A percentile compares a stretch with the other conserved stretches of the same genome.
phyloP scores from a whole-genome alignment of 1,140 invertebrate genomes.

The Drosophila sturtevanti region DNA sequence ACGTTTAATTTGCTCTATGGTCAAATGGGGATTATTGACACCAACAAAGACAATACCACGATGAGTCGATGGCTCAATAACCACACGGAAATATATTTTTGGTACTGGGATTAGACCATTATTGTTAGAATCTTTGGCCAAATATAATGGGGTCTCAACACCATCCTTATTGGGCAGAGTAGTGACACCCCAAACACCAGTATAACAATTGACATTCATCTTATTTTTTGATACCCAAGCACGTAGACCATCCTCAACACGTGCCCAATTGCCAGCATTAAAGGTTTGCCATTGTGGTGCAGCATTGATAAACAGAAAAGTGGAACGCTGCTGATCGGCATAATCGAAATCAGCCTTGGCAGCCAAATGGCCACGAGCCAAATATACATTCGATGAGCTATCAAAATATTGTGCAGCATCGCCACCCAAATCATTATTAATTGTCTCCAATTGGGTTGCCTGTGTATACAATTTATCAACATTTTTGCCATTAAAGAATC shows the following conservation, averaged over 20 bases:
- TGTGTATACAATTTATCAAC: conserved; percentile 79
- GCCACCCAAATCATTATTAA: conserved; percentile 74
- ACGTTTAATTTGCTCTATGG: conserved; percentile 67
- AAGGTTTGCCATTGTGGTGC: conserved; percentile 87
- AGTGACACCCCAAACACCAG: conserved; percentile 84
- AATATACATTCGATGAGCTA: conserved; percentile 63
- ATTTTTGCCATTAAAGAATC: conserved; percentile 75
- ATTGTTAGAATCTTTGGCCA: conserved; percentile 82
- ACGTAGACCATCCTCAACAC: conserved; percentile 83
- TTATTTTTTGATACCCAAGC: conserved; percentile 76
- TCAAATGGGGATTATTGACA: conserved; percentile 85
- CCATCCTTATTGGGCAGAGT: conserved; percentile 83
- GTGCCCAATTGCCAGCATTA: conserved; percentile 87
- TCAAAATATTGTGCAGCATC: conserved; percentile 67
- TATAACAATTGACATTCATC: conserved; percentile 84
- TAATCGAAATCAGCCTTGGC: conserved; percentile 87
- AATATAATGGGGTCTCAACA: conserved; percentile 83
- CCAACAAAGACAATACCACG: conserved; percentile 85
- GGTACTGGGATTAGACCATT: conserved; percentile 84
- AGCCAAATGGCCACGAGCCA: conserved; percentile 87
- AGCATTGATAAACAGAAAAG: conserved; percentile 87
- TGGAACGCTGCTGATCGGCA: conserved; percentile 86
- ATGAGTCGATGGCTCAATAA: conserved; percentile 83
- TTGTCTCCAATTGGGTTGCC: conserved; percentile 64
- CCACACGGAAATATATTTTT: conserved; percentile 85